Evolutionary conservation across 2,113 vertebrate genomes (phyloP).

Genomic region (Myiagra hebetior): DNA sequence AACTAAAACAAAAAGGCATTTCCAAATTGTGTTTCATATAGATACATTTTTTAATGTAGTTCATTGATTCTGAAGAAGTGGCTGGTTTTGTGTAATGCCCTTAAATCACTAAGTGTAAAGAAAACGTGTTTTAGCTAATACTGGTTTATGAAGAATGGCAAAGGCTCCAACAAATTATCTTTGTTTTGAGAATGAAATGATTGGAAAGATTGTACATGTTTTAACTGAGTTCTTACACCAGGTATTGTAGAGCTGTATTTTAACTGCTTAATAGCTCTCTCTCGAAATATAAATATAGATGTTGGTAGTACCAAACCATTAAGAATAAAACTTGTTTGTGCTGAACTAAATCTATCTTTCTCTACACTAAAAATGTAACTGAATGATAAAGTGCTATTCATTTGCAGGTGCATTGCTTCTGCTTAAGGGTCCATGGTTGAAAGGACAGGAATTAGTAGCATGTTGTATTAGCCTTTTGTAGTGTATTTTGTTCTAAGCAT

Average conservation of each 20-base stretch:
- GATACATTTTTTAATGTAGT: neutral
- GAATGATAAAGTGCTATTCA: conserved; percentile 96
- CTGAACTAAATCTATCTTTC: conserved; percentile 81
- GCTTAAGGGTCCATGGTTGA: conserved; percentile 94
- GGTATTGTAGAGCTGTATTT: conserved; percentile 70
- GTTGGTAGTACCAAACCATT: conserved; percentile 79
- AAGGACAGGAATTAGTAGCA: conserved; percentile 94
- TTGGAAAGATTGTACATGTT: conserved; percentile 14
- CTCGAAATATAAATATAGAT: conserved; percentile 80
- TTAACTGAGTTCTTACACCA: conserved; percentile 42
- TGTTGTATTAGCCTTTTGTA: conserved; percentile 99
- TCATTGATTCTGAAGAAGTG: neutral
- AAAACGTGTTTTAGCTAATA: conserved; percentile 6
- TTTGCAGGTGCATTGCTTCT: conserved; percentile 99
- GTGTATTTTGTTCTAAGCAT: conserved; percentile 97
- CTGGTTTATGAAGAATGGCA: neutral
- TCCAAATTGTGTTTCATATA: neutral
- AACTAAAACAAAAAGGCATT: neutral
- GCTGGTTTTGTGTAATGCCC: neutral
- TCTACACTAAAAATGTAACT: conserved; percentile 86
- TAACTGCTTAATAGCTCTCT: conserved; percentile 75
- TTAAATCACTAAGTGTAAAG: conserved; percentile 8
- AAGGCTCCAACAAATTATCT: conserved; percentile 1
- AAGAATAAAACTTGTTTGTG: conserved; percentile 90
- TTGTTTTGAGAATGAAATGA: conserved; percentile 46